These are phyloP conservation scores for Holotrichia oblita DNA, from an alignment of 1,140 invertebrate genomes.

Conservation along the genomic window DNA sequence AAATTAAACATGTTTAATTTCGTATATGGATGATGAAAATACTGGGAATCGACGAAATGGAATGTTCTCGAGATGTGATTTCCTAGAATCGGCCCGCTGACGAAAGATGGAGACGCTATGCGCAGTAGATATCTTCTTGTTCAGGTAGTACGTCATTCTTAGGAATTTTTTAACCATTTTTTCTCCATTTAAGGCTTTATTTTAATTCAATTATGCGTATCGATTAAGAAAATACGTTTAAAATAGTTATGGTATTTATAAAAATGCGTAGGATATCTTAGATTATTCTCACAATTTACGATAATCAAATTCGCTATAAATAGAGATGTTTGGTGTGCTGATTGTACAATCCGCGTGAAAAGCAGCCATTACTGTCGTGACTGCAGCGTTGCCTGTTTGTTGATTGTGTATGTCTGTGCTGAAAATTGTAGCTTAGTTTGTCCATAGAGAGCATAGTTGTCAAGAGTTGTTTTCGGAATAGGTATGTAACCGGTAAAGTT, in stretches of 20 bases:
- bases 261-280: background rate
- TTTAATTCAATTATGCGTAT: background rate
- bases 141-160: constrained; percentile 3
- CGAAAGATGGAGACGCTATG: constrained; percentile 23
- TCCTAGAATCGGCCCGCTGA: background rate
- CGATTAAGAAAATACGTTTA: background rate
- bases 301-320: constrained; percentile 17
- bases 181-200: background rate
- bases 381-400: constrained; percentile 32
- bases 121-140: constrained; percentile 22
- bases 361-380: constrained; percentile 32
- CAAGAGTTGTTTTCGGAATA: constrained; percentile 23
- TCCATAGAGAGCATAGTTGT: constrained; percentile 39
- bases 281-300: background rate
- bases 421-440: constrained; percentile 33
- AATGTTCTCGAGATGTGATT: background rate
- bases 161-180: background rate
- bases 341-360: constrained; percentile 36
- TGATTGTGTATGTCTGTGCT: constrained; percentile 15
- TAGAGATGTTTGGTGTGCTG: background rate
- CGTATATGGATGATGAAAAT: background rate
- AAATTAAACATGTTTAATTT: background rate
- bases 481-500: constrained; percentile 36
- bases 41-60: background rate
- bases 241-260: background rate